A percentile compares a stretch with the other conserved stretches of the same genome.
Conservation (phyloP, 2,888 invertebrate species). For the Lycophotia porphyrea region DNA sequence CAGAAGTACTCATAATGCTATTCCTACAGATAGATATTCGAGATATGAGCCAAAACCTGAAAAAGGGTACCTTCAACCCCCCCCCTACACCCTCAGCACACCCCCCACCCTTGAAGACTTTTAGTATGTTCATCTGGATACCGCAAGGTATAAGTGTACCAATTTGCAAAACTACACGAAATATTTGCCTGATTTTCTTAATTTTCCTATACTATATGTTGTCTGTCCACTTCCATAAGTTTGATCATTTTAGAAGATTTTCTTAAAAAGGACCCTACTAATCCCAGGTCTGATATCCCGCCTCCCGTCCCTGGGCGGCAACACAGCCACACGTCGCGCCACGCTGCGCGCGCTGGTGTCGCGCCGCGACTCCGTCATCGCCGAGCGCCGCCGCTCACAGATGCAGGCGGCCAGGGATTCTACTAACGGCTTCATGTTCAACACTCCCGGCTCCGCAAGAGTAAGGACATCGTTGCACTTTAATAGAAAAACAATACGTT, state of each 20-base stretch:
- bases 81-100: too few species aligned
- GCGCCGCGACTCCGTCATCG: conserved; percentile 94
- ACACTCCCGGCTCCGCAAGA: conserved; percentile 75
- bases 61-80: too few species aligned
- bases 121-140: too few species aligned
- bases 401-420: conserved; percentile 72
- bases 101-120: too few species aligned
- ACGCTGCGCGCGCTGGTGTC: conserved; percentile 95
- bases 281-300: conserved; percentile 75
- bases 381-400: conserved; percentile 92
- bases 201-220: too few species aligned
- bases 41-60: too few species aligned
- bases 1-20: too few species aligned
- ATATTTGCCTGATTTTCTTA: too few species aligned
- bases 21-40: too few species aligned
- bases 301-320: conserved; percentile 79
- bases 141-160: too few species aligned
- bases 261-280: background rate
- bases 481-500: background rate
- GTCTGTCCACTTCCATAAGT: background rate
- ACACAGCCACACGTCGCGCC: conserved; percentile 92
- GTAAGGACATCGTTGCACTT: conserved; percentile 20
- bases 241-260: background rate
- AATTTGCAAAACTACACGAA: too few species aligned
- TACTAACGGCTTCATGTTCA: conserved; percentile 73